These are phyloP conservation scores for Pristionchus maxplancki DNA, from an alignment of 2,888 invertebrate species.

Conservation along the genomic window DNA sequence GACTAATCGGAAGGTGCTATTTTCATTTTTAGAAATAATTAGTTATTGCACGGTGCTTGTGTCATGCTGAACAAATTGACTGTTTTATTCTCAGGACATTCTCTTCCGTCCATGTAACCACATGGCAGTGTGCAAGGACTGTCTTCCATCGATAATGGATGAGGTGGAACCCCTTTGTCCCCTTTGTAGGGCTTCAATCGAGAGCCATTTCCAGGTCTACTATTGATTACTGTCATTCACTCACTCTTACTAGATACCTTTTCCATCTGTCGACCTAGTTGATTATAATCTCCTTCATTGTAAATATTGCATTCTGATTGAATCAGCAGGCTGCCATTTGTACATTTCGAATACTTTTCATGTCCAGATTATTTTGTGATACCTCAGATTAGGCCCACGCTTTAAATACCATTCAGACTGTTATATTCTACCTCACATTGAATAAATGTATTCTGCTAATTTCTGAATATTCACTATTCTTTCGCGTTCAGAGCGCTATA, in stretches of 20 bases:
- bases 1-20: constrained; percentile 1
- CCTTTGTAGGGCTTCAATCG: constrained; percentile 31
- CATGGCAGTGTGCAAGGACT: constrained; percentile 41
- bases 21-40: neutral
- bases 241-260: neutral
- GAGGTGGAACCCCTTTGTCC: constrained; percentile 39
- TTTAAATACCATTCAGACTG: neutral
- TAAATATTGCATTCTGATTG: neutral
- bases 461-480: neutral
- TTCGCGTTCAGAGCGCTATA: neutral
- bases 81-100: neutral
- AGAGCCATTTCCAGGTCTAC: constrained; percentile 19
- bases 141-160: constrained; percentile 21
- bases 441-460: neutral
- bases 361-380: neutral
- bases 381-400: neutral
- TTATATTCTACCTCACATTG: neutral
- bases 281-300: neutral
- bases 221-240: constrained; percentile 8
- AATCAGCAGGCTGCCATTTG: neutral
- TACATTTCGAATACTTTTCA: constrained; percentile 12
- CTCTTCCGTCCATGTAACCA: constrained; percentile 50
- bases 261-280: neutral
- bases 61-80: neutral
- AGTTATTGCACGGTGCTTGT: no score